Percentiles rank a stretch among this genome's conserved stretches.
Evolutionary conservation across 2,888 invertebrate species (phyloP).

Genomic region (Quadroppia sp.): DNA sequence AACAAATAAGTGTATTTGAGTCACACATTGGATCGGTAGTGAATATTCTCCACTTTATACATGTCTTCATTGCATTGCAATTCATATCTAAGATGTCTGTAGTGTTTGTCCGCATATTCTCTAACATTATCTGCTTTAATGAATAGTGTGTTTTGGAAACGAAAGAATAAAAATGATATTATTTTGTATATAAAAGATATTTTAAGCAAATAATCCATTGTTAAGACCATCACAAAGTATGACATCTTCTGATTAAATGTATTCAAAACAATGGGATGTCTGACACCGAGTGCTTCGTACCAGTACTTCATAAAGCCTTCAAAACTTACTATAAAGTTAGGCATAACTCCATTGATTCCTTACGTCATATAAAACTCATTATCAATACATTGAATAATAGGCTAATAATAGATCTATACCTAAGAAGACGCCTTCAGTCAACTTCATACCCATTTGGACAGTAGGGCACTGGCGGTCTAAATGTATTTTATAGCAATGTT

Average conservation of each 20-base stretch:
- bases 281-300: conserved; percentile 40
- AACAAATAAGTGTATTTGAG: too few relatives aligned
- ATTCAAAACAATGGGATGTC: conserved; percentile 37
- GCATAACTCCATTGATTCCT: conserved; percentile 33
- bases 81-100: conserved; percentile 27
- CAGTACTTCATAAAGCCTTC: conserved; percentile 44
- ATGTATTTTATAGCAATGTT: conserved; percentile 42
- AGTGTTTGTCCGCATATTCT: conserved; percentile 24
- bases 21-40: not conserved
- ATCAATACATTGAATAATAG: not conserved
- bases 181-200: conserved; percentile 32
- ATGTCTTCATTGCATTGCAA: not conserved
- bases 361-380: not conserved
- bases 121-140: conserved; percentile 15
- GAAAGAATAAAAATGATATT: conserved; percentile 35
- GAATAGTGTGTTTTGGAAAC: conserved; percentile 21
- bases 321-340: conserved; percentile 37
- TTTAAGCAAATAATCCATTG: conserved; percentile 38
- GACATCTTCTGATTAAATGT: conserved; percentile 7
- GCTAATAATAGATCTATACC: not conserved
- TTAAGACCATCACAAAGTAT: conserved; percentile 33
- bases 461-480: conserved; percentile 32
- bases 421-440: conserved; percentile 42
- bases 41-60: not conserved
- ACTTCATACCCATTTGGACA: conserved; percentile 38